Evolutionary conservation across 2,113 vertebrate genomes (phyloP).

Genomic region (Ariopsis seemanni): DNA sequence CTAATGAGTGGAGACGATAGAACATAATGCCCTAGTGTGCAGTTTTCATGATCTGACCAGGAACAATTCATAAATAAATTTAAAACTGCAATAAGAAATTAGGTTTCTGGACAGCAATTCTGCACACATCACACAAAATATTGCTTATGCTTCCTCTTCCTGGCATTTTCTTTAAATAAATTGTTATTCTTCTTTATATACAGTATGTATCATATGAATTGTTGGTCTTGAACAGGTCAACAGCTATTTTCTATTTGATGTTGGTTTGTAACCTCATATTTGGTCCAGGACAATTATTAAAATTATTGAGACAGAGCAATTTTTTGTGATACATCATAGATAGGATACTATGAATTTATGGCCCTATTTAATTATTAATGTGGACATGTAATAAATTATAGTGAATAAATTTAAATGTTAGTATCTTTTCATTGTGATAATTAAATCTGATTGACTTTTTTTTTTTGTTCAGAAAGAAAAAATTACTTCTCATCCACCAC

Average conservation of each 20-base stretch:
- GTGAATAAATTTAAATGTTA: neutral
- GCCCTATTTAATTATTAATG: neutral
- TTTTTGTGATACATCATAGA: neutral
- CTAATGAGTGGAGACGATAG: neutral
- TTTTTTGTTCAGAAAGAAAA: conserved; percentile 87
- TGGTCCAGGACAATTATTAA: neutral
- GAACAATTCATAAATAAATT: neutral
- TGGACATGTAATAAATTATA: neutral
- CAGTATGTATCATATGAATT: neutral
- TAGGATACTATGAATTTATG: neutral
- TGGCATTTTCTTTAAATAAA: neutral
- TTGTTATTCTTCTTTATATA: neutral
- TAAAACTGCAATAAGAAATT: neutral
- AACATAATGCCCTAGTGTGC: neutral
- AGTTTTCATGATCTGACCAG: neutral
- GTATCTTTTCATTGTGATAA: neutral
- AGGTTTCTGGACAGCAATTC: neutral
- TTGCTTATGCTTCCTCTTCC: neutral
- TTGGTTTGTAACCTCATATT: neutral
- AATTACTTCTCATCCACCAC: conserved; percentile 87
- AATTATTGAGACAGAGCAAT: neutral
- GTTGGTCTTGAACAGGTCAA: neutral
- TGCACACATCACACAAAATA: neutral
- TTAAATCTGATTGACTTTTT: neutral
- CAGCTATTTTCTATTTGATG: neutral